A percentile compares a stretch with the other conserved stretches of the same genome.
Evolutionary conservation across 2,113 vertebrate genomes (phyloP).

Genomic region (Entelurus aequoreus): DNA sequence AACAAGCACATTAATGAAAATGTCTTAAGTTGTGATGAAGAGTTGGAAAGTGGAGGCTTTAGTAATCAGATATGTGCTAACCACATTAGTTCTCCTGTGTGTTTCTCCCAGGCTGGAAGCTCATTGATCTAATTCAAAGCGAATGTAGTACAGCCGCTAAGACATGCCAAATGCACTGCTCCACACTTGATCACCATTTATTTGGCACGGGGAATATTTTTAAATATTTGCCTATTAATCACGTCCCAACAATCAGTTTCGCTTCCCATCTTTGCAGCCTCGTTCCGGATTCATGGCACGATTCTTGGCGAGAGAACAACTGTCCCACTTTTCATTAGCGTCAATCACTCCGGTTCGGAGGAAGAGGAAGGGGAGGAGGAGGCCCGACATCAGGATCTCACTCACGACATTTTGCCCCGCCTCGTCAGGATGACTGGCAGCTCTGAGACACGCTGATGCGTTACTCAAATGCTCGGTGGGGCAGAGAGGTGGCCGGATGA

Average conservation of each 20-base stretch:
- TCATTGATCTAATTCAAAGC: conserved; percentile 63
- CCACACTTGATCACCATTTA: conserved; percentile 62
- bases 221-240: conserved; percentile 67
- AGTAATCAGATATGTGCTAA: conserved; percentile 59
- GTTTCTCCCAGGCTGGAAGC: conserved; percentile 47
- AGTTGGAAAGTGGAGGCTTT: conserved; percentile 36
- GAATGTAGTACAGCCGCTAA: conserved; percentile 56
- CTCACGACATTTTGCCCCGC: conserved; percentile 69
- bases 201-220: conserved; percentile 61
- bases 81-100: conserved; percentile 58
- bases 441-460: conserved; percentile 45
- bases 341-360: conserved; percentile 64
- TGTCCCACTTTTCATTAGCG: conserved; percentile 73
- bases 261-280: conserved; percentile 50
- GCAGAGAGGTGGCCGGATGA: conserved; percentile 47
- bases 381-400: conserved; percentile 45
- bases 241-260: conserved; percentile 57
- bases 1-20: conserved; percentile 32
- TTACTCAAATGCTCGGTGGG: conserved; percentile 56
- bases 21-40: conserved; percentile 53
- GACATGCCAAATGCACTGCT: conserved; percentile 61
- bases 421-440: conserved; percentile 69
- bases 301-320: conserved; percentile 56
- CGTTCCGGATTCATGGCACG: conserved; percentile 51
- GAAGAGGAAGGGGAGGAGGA: conserved; percentile 24